Conservation (phyloP, 2,888 invertebrate genomes). For the Celastrina argiolus region DNA sequence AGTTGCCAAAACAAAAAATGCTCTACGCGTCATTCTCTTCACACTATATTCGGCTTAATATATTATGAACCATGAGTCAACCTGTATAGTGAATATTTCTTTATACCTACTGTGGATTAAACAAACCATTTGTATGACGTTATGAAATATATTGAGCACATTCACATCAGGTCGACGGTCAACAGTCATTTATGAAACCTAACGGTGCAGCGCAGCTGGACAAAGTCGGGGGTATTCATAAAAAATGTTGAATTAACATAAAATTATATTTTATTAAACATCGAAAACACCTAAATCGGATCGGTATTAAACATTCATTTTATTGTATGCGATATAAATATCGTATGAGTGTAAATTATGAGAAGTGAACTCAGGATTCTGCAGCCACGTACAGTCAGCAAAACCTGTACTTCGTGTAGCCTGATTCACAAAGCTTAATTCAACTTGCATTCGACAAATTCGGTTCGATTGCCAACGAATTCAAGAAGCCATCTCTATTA, state of each 20-base stretch:
- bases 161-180: background rate
- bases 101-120: background rate
- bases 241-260: background rate
- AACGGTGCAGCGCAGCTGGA: background rate
- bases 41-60: too few species aligned
- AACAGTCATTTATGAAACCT: background rate
- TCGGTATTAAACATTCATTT: background rate
- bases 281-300: slow-evolving; percentile 5
- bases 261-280: slow-evolving; percentile 8
- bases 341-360: slow-evolving; percentile 48
- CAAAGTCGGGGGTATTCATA: background rate
- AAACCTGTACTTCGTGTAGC: too few species aligned
- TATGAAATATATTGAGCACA: background rate
- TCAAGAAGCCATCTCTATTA: too few species aligned
- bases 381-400: background rate
- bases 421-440: too few species aligned
- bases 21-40: too few species aligned
- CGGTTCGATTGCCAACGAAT: too few species aligned
- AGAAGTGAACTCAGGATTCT: slow-evolving; percentile 70
- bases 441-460: too few species aligned
- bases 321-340: slow-evolving; percentile 30
- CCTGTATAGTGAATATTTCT: too few species aligned
- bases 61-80: too few species aligned
- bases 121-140: background rate
- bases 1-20: too few species aligned